phyloP scores from a whole-genome alignment of 92 coral and sea anemone species.

The Epizoanthus fatuus region DNA sequence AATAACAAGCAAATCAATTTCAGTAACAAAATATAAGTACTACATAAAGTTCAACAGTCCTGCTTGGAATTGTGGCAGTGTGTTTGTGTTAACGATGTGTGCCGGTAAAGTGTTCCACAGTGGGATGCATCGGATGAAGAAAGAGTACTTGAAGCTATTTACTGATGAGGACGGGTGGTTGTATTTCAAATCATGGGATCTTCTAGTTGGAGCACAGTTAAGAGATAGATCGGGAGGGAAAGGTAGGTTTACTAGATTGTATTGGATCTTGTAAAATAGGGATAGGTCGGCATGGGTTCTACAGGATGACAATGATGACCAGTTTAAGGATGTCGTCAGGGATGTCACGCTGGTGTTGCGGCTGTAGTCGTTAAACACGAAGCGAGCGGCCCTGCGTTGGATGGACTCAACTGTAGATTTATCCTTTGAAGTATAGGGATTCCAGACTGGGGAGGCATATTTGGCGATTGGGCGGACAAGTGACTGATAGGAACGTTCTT shows the following conservation, averaged over 20 bases:
- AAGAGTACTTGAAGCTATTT: too few species aligned
- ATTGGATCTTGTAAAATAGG: neutral
- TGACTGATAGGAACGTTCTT: neutral
- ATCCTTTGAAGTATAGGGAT: neutral
- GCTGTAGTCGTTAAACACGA: neutral
- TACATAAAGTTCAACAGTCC: too few species aligned
- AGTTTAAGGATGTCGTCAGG: neutral
- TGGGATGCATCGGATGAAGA: too few species aligned
- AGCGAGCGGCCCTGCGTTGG: neutral
- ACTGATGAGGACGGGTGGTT: too few species aligned
- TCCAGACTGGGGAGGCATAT: neutral
- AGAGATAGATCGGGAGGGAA: neutral
- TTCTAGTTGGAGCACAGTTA: neutral
- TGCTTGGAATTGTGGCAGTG: too few species aligned
- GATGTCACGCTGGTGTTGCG: neutral
- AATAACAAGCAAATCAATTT: too few species aligned
- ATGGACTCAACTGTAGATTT: constrained; percentile 6
- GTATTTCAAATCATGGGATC: too few species aligned
- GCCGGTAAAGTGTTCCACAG: too few species aligned
- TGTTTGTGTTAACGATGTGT: too few species aligned
- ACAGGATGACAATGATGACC: neutral
- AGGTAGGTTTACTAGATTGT: neutral
- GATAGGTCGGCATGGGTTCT: neutral
- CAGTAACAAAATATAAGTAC: too few species aligned
- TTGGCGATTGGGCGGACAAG: constrained; percentile 1